Base-by-base conservation (phyloP, 2,888 invertebrate genomes). In the Diabrotica balteata region DNA sequence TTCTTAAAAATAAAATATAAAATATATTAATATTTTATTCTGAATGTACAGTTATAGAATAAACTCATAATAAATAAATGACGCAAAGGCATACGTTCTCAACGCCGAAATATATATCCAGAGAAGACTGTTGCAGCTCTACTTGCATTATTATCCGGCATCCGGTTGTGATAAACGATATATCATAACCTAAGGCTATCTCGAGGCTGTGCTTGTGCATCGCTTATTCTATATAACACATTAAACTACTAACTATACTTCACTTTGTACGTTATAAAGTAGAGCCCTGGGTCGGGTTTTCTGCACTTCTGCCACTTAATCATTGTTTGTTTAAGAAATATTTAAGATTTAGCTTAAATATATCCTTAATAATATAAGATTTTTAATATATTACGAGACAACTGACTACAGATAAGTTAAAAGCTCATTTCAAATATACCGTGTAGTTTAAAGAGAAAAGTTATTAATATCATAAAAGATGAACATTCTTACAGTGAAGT, bases 161-260 rank as follows among this genome's bases (percentile, higher is more conserved):
- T 67, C 70, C 70, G 67, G 69, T 62, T 60, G 67, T 67, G 65
- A 70, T 70, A 67, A 70, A 65, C 70, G 63, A 70, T 70, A 70
- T 70, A 70, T 69, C 69, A 69, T 64, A 64, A 58, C 64, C 58
- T 59, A 53, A 52, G 51, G 61, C 61, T 8, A 22, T 10, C 11
- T 47, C 32, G 10, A 11, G 55, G 44, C 45, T 57, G 45, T 11
- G 55, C 45, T 11, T 45, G 17, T 45, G 45, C 55, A 54, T 54
- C 43, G 42, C 43, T 43, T 54, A 54, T 54, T 43, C 11, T 43
- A 43, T 11, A 54, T 54, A 10, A 54, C 54, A 10, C 54, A 32
- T 32, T 32, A 32, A 32, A 32, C 32, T 32, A 32, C 3, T 32
- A 59, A 53, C 52, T 63, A 54, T 59, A 67, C 63, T 52, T 61